Conservation (phyloP, 2,113 vertebrate genomes). For the Lagopus leucura region DNA sequence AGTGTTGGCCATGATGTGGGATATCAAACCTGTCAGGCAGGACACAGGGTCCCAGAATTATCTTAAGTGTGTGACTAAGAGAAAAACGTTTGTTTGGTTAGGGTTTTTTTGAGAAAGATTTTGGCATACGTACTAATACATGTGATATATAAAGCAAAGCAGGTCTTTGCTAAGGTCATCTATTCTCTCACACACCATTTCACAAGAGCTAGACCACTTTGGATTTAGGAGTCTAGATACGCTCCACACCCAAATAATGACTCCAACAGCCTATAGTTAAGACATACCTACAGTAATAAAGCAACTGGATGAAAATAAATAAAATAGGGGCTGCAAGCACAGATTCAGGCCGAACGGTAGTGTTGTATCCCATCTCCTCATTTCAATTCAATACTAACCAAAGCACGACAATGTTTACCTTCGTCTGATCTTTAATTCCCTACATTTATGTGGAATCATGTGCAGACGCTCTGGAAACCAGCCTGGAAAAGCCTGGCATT, state of each 20-base stretch:
- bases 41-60: not conserved
- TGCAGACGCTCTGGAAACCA: conserved; percentile 80
- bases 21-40: not conserved
- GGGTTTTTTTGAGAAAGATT: not conserved
- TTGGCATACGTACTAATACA: not conserved
- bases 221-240: not conserved
- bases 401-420: conserved; percentile 84
- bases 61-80: not conserved
- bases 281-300: conserved; percentile 66
- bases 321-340: conserved; percentile 61
- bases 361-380: conserved; percentile 76
- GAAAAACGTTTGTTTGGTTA: not conserved
- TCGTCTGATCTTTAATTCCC: conserved; percentile 82
- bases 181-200: not conserved
- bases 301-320: conserved; percentile 66
- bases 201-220: not conserved
- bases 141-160: not conserved
- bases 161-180: not conserved
- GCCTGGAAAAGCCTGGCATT: conserved; percentile 83
- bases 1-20: not conserved
- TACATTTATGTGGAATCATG: conserved; percentile 82
- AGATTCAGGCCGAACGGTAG: conserved; percentile 69
- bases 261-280: conserved; percentile 43
- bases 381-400: conserved; percentile 82
- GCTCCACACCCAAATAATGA: conserved; percentile 11